Base-by-base conservation (phyloP, 2,888 invertebrate species). In the Chirona hameri region DNA sequence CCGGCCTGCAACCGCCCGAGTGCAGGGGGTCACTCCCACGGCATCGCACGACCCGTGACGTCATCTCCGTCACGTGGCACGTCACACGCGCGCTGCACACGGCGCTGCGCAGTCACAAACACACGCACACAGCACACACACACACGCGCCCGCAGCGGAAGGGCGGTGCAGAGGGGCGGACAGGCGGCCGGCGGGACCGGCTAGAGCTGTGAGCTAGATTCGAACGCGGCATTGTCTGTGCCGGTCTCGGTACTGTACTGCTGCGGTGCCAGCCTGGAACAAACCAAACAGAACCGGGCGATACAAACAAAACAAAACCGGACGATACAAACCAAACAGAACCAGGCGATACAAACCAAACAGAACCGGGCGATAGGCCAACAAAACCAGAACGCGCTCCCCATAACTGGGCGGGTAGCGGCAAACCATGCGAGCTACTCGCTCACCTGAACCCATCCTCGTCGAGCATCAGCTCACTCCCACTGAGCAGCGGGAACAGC, bases 121-220 rank as follows among this genome's bases (percentile, higher is more conserved):
- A 55, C n/a, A 55, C 29, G 81, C 31, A 83, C 46, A 24, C 27
- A n/a, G 57, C 29, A 55, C 79, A 81, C 60, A 81, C 31, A 57
- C 60, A 81, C 60, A 81, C 52, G 12, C 15, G 52, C 52, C 52
- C 52, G 52, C 5, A 4, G 52, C 12, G 52, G 52, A 15, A 39
- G 60, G 60, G 60, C 60, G 60, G 60, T 9, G 60, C 21, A 18
- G 60, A 7, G 2, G 24, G 60, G 24, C 24, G 7, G 60, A 60
- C 24, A 21, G 7, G 7, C 60, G 24, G 60, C 60, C 55, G 55
- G 55, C 55, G 55, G 7, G 14, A 18, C 55, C 14, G 24, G 27
- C 27, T 65, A 65, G 0, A 65, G 65, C n/a, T n/a, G 65, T 10
- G 65, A 65, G 65, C 65, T 65, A 10, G 65, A 65, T 31, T 76